A percentile compares a stretch with the other conserved stretches of the same genome.
Conservation (phyloP, 2,113 vertebrate genomes). For the Scomber scombrus region DNA sequence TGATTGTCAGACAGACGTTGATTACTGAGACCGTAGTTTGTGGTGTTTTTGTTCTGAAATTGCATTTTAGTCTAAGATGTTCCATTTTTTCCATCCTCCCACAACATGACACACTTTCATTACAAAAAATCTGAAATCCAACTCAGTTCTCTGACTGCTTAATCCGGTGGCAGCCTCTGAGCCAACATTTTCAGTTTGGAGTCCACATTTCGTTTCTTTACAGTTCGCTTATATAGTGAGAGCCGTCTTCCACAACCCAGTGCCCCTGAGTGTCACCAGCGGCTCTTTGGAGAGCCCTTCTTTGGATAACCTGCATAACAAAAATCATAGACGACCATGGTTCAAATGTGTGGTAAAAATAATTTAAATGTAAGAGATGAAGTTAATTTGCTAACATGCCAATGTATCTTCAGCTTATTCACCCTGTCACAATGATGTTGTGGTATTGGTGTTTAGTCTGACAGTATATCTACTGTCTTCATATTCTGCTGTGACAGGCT, state of each 20-base stretch:
- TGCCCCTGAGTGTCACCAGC: conserved; percentile 79
- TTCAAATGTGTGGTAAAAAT: not conserved
- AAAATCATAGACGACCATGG: not conserved
- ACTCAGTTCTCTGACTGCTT: not conserved
- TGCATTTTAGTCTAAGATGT: not conserved
- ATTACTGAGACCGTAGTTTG: not conserved
- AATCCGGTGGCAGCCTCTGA: conserved; percentile 15
- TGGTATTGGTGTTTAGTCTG: too few relatives aligned
- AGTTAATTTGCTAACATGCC: not conserved
- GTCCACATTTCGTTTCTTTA: conserved; percentile 58
- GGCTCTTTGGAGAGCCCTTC: conserved; percentile 77
- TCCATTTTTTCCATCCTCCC: not conserved
- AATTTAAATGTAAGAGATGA: too few relatives aligned
- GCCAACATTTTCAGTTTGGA: conserved; percentile 15
- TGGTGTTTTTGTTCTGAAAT: conserved; percentile 4
- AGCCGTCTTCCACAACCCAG: conserved; percentile 85
- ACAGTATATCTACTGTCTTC: not conserved
- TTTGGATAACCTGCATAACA: conserved; percentile 78
- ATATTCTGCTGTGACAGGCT: too few relatives aligned
- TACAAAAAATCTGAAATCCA: not conserved
- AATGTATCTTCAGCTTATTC: not conserved
- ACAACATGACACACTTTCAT: not conserved
- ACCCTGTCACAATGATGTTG: not conserved
- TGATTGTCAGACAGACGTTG: not conserved
- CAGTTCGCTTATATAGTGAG: conserved; percentile 88